Evolutionary conservation across 2,113 vertebrate genomes (phyloP).

Genomic region (Callipepla californica): DNA sequence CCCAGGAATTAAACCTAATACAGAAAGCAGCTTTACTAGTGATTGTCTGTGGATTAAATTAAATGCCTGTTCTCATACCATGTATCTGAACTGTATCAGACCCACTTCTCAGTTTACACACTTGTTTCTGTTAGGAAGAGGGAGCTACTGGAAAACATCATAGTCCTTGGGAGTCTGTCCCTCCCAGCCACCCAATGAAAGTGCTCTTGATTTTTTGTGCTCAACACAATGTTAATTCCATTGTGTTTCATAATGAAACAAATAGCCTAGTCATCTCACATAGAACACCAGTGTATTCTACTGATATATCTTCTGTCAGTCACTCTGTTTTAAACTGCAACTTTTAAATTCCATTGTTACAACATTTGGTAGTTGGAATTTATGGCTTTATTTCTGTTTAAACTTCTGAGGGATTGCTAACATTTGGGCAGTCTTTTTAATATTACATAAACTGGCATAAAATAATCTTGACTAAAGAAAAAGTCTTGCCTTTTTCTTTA

Average conservation of each 20-base stretch:
- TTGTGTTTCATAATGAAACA: not conserved
- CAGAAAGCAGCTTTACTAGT: slow-evolving; percentile 52
- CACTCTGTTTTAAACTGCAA: not conserved
- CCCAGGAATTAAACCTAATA: slow-evolving; percentile 45
- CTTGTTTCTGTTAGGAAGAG: not conserved
- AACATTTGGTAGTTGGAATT: not conserved
- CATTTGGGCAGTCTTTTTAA: not conserved
- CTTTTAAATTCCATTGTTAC: not conserved
- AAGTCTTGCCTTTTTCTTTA: not conserved
- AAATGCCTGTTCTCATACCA: slow-evolving; percentile 3
- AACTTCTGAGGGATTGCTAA: not conserved
- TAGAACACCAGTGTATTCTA: not conserved
- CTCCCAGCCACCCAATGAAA: not conserved
- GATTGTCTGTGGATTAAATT: slow-evolving; percentile 50
- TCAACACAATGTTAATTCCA: not conserved
- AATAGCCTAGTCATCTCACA: not conserved
- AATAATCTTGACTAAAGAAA: not conserved
- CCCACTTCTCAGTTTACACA: not conserved
- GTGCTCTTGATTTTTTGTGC: not conserved
- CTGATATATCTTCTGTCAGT: not conserved
- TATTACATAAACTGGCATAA: not conserved
- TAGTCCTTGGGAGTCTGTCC: not conserved
- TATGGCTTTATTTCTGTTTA: not conserved
- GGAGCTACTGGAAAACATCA: not conserved
- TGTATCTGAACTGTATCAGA: slow-evolving; percentile 1